Conservation (phyloP, 2,888 invertebrate genomes). For the Eueremaeus valkanovi region DNA sequence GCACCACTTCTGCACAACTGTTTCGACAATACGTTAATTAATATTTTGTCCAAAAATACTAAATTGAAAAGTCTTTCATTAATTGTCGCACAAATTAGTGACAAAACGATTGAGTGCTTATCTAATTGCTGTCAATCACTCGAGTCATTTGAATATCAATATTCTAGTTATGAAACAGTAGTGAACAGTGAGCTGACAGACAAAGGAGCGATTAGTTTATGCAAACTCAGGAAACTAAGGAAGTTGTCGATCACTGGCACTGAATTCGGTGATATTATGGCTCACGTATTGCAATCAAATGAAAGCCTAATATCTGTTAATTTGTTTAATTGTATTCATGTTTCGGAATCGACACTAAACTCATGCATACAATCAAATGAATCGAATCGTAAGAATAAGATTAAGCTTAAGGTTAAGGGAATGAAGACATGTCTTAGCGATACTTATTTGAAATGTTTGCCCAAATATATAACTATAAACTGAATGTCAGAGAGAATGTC, state of each 20-base stretch:
- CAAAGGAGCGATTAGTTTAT: background rate
- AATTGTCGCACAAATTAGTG: constrained; percentile 15
- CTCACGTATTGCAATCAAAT: background rate
- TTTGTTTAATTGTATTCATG: background rate
- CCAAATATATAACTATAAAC: background rate
- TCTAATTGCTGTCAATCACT: background rate
- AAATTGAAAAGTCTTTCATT: background rate
- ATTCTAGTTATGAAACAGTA: background rate
- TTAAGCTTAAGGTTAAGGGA: background rate
- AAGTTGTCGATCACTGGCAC: background rate
- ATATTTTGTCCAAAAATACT: background rate
- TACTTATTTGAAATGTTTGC: background rate
- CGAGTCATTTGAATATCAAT: constrained; percentile 10
- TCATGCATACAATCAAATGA: background rate
- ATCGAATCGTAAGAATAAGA: background rate
- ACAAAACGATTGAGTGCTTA: background rate
- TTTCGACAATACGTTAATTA: background rate
- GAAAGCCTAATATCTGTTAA: background rate
- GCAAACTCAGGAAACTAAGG: background rate
- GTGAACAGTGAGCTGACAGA: constrained; percentile 9
- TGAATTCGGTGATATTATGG: background rate
- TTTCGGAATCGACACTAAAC: background rate
- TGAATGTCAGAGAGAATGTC: no score
- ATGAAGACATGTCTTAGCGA: background rate
- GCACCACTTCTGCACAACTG: background rate